A percentile compares a stretch with the other conserved stretches of the same genome.
phyloP scores from a whole-genome alignment of 2,888 invertebrate species.

The Taenaris catops region DNA sequence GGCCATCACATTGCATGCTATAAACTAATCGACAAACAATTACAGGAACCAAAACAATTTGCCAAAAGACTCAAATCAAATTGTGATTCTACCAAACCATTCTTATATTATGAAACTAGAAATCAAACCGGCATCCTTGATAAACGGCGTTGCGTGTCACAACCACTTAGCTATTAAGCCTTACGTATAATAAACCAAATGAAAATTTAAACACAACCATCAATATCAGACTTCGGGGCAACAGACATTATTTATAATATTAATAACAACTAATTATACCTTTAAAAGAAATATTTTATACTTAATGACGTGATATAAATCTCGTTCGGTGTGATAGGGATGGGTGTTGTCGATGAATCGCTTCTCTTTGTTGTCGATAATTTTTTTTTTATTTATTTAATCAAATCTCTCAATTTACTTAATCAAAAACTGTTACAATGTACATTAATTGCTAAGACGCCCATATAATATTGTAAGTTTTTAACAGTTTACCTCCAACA shows the following conservation, averaged over 20 bases:
- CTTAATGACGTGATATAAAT: slow-evolving; percentile 78
- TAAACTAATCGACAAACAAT: slow-evolving; percentile 6
- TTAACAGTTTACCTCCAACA: too few relatives aligned
- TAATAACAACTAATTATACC: slow-evolving; percentile 78
- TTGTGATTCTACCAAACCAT: too few relatives aligned
- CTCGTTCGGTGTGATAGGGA: slow-evolving; percentile 51
- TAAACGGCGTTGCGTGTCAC: slow-evolving; percentile 17
- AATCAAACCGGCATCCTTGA: slow-evolving; percentile 16
- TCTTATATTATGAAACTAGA: slow-evolving; percentile 11
- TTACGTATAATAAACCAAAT: slow-evolving; percentile 33
- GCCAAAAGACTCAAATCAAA: slow-evolving; percentile 1
- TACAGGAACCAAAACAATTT: not conserved
- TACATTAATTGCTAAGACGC: too few relatives aligned
- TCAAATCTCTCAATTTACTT: too few relatives aligned
- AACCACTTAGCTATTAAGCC: slow-evolving; percentile 23
- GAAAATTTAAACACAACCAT: slow-evolving; percentile 41
- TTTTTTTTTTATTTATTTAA: slow-evolving; percentile 6
- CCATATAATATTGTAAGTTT: too few relatives aligned
- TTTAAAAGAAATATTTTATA: slow-evolving; percentile 78
- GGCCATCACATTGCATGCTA: too few relatives aligned
- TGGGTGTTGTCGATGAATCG: slow-evolving; percentile 29
- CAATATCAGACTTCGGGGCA: slow-evolving; percentile 39
- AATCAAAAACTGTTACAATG: too few relatives aligned
- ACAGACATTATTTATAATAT: slow-evolving; percentile 71
- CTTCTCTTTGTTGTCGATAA: slow-evolving; percentile 28